Evolutionary conservation across 2,888 invertebrate species (phyloP).

Genomic region (Minunthozetes semirufus): DNA sequence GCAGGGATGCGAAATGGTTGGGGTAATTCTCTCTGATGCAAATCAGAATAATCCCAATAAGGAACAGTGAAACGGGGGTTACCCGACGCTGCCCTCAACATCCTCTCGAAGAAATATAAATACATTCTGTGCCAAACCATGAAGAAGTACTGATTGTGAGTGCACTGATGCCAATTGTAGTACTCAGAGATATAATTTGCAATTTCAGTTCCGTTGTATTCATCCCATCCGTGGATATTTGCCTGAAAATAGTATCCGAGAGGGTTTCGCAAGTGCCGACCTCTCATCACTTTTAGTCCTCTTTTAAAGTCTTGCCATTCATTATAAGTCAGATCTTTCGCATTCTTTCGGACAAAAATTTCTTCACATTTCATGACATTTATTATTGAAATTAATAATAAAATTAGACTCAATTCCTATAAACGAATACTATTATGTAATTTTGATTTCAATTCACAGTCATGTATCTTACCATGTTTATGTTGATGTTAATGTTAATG

Average conservation of each 20-base stretch:
- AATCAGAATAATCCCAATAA: neutral
- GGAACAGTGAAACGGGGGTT: neutral
- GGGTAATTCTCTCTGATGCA: neutral
- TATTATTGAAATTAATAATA: neutral
- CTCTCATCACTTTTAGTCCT: neutral
- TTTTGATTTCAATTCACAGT: too few relatives aligned
- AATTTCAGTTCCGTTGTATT: neutral
- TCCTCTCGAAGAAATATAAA: neutral
- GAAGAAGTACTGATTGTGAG: neutral
- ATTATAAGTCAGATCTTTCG: neutral
- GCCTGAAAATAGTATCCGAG: neutral
- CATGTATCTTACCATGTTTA: too few relatives aligned
- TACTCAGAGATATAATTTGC: neutral
- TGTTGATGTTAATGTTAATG: too few relatives aligned
- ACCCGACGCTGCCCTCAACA: neutral
- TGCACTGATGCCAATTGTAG: neutral
- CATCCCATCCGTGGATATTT: neutral
- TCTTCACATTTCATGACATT: neutral
- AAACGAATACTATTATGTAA: too few relatives aligned
- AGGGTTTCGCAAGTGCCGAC: neutral
- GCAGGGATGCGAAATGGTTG: neutral
- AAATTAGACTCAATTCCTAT: too few relatives aligned
- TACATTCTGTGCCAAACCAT: neutral
- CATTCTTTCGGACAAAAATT: neutral
- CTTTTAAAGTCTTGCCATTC: conserved; percentile 1